Conservation (phyloP, 2,113 vertebrate genomes). For the Callipepla californica region DNA sequence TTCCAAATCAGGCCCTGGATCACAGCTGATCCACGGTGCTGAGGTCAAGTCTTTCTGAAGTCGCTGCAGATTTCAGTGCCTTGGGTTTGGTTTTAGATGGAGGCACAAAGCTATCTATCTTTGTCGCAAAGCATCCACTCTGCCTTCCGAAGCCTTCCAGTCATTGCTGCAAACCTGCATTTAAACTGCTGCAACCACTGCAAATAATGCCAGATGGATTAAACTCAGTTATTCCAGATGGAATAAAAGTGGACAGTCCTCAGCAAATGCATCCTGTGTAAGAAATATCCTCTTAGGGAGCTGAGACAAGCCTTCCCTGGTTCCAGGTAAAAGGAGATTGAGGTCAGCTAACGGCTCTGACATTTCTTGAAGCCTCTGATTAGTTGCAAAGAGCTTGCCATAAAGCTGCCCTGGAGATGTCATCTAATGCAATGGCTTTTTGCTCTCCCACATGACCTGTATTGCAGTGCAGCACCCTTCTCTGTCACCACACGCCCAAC, state of each 20-base stretch:
- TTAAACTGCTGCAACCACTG: rapidly evolving
- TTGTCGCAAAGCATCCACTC: not conserved
- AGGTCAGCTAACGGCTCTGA: conserved; percentile 5
- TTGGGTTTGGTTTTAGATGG: not conserved
- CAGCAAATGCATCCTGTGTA: not conserved
- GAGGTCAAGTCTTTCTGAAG: not conserved
- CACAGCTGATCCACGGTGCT: not conserved
- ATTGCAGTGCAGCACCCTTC: not conserved
- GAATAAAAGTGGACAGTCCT: not conserved
- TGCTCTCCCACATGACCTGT: not conserved
- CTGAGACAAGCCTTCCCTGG: not conserved
- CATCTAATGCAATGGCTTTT: not conserved
- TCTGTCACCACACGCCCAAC: not conserved
- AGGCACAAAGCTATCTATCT: not conserved
- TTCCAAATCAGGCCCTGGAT: not conserved
- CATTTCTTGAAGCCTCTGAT: not conserved
- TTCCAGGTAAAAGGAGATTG: conserved; percentile 32
- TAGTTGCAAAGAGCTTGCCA: not conserved
- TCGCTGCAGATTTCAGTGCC: rapidly evolving
- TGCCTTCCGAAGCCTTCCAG: not conserved
- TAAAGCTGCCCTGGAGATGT: not conserved
- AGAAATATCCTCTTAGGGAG: not conserved
- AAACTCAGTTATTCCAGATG: not conserved
- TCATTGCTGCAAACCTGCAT: not conserved
- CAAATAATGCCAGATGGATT: conserved; percentile 43